Percentiles rank a stretch among this genome's conserved stretches.
phyloP scores from a whole-genome alignment of 2,888 invertebrate genomes.

The Nemotelus pantherinus region DNA sequence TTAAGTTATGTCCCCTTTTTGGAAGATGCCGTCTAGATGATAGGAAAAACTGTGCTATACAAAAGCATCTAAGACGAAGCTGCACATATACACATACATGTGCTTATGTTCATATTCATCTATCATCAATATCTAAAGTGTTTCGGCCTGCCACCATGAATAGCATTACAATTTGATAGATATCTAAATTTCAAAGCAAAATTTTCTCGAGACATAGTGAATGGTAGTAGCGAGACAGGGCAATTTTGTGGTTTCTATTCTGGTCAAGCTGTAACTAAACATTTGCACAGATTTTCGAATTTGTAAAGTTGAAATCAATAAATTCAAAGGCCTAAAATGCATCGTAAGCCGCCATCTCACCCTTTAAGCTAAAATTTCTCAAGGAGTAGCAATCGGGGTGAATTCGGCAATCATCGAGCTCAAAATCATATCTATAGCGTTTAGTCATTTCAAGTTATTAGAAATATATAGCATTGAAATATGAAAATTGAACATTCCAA shows the following conservation, averaged over 20 bases:
- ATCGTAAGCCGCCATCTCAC: not conserved
- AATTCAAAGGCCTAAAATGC: constrained; percentile 2
- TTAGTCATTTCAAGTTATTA: constrained; percentile 13
- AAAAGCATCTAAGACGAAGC: constrained; percentile 17
- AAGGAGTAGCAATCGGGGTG: constrained; percentile 20
- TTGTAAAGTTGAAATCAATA: constrained; percentile 31
- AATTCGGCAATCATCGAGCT: constrained; percentile 25
- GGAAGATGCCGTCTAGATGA: constrained; percentile 29
- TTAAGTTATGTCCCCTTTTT: constrained; percentile 42
- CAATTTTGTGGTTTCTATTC: constrained; percentile 35
- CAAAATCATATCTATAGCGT: constrained; percentile 14
- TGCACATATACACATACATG: not conserved
- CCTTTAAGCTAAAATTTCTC: constrained; percentile 20
- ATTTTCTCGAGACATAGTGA: constrained; percentile 6
- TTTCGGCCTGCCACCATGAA: not conserved
- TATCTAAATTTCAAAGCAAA: constrained; percentile 41
- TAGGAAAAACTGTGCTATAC: constrained; percentile 36
- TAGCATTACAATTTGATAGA: constrained; percentile 29
- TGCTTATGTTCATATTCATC: not conserved
- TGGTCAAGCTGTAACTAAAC: constrained; percentile 36
- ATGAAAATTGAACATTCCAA: constrained; percentile 44
- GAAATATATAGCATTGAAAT: constrained; percentile 5
- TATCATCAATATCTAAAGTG: constrained; percentile 9
- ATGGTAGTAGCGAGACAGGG: constrained; percentile 15
- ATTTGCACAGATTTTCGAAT: constrained; percentile 12